These are phyloP conservation scores for Limnephilus rhombicus DNA, from an alignment of 2,888 invertebrate species.

Conservation along the genomic window DNA sequence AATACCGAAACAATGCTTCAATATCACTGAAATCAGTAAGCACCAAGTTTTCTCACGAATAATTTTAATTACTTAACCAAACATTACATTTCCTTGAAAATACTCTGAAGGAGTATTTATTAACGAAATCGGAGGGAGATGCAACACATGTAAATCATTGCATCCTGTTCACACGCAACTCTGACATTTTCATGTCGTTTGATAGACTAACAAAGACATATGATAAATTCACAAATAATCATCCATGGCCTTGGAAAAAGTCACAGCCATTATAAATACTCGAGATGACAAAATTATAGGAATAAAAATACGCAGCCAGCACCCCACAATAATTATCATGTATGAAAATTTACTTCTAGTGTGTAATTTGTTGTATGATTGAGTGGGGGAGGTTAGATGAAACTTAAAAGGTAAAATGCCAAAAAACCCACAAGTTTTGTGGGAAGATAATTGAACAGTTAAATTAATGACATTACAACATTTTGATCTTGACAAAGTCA, in stretches of 20 bases:
- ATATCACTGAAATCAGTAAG: conserved; percentile 16
- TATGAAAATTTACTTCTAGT: neutral
- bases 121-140: conserved; percentile 18
- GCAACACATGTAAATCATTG: conserved; percentile 18
- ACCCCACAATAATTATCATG: neutral
- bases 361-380: neutral
- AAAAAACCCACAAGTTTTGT: neutral
- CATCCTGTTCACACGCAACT: conserved; percentile 40
- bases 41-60: conserved; percentile 16
- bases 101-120: conserved; percentile 4
- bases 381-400: neutral
- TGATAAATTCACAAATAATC: conserved; percentile 46
- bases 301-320: neutral
- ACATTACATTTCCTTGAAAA: conserved; percentile 34
- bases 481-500: neutral
- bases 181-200: conserved; percentile 37
- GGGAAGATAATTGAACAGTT: neutral
- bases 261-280: conserved; percentile 32
- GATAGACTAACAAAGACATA: conserved; percentile 33
- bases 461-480: neutral
- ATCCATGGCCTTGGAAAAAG: conserved; percentile 30
- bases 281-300: conserved; percentile 36
- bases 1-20: neutral
- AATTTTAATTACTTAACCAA: conserved; percentile 19
- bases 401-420: neutral